Conservation (phyloP, 2,797 vertebrate genomes). For the Lindbergichthys nudifrons region DNA sequence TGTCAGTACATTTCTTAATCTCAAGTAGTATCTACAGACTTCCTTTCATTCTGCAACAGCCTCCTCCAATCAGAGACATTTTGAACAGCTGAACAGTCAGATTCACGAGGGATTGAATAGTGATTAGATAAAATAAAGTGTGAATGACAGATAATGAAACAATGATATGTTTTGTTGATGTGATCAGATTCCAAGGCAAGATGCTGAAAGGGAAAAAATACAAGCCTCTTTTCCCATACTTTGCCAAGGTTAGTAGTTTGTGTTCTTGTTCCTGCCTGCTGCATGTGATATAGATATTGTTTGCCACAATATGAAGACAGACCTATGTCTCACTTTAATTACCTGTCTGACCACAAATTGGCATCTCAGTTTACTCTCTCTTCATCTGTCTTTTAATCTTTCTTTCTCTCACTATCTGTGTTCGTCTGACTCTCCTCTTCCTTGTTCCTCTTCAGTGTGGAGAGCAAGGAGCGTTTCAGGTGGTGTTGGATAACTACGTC, state of each 20-base stretch:
- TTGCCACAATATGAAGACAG: conserved; percentile 22
- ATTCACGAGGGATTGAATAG: neutral
- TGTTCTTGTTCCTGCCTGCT: conserved; percentile 17
- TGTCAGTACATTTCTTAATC: neutral
- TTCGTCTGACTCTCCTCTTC: conserved; percentile 23
- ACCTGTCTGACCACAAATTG: conserved; percentile 30
- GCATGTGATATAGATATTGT: neutral
- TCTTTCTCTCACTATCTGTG: conserved; percentile 8
- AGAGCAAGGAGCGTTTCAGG: conserved; percentile 91
- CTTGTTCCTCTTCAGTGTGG: conserved; percentile 81
- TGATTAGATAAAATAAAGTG: neutral
- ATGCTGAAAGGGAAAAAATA: conserved; percentile 94
- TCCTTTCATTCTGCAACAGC: neutral
- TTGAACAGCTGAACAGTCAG: neutral
- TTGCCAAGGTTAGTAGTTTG: conserved; percentile 89
- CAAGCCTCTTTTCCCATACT: conserved; percentile 94
- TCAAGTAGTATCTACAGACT: neutral
- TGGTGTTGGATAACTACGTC: conserved; percentile 93
- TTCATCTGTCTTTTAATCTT: conserved; percentile 21
- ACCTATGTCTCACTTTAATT: conserved; percentile 34
- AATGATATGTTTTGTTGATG: conserved; percentile 26
- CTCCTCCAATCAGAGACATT: neutral
- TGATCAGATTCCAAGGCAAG: conserved; percentile 92
- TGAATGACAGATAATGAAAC: conserved; percentile 11
- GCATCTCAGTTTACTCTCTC: conserved; percentile 9